These are phyloP conservation scores for Brenthis daphne DNA, from an alignment of 2,888 invertebrate genomes.

Conservation along the genomic window DNA sequence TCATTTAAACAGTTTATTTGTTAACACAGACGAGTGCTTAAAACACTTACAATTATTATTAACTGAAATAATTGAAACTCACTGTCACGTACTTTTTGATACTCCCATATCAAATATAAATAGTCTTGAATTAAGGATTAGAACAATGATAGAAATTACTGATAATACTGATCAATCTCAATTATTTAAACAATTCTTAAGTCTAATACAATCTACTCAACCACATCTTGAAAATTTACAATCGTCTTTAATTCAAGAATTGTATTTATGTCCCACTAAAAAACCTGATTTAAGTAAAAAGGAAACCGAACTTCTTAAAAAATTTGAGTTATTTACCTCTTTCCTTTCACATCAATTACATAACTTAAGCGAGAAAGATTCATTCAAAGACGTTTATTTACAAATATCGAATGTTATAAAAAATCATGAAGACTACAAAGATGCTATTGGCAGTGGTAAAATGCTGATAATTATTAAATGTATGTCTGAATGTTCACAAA, in stretches of 20 bases:
- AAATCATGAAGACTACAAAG: slow-evolving; percentile 60
- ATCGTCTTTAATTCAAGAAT: slow-evolving; percentile 30
- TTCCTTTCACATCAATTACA: not conserved
- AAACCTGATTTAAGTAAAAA: slow-evolving; percentile 26
- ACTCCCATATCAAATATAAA: slow-evolving; percentile 46
- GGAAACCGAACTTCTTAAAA: not conserved
- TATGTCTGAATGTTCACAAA: slow-evolving; percentile 61
- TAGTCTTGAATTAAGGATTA: slow-evolving; percentile 13
- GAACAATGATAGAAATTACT: slow-evolving; percentile 14
- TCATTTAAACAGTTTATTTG: slow-evolving; percentile 41
- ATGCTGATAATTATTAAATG: slow-evolving; percentile 63
- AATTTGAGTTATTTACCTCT: slow-evolving; percentile 11
- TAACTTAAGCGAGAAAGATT: not conserved
- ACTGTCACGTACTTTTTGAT: slow-evolving; percentile 55
- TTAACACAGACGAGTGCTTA: slow-evolving; percentile 56
- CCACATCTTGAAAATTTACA: slow-evolving; percentile 43
- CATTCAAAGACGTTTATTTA: slow-evolving; percentile 22
- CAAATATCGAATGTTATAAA: slow-evolving; percentile 52
- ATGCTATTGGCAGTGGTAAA: slow-evolving; percentile 58
- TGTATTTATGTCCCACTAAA: slow-evolving; percentile 21
- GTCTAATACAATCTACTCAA: slow-evolving; percentile 40
- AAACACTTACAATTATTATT: slow-evolving; percentile 53
- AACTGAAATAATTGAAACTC: slow-evolving; percentile 54
- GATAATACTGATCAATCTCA: slow-evolving; percentile 41
- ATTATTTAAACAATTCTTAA: slow-evolving; percentile 42